Evolutionary conservation across 2,113 vertebrate genomes (phyloP), one percentile per base, ranked within the genome.

Genomic region (Tragelaphus strepsiceros): DNA sequence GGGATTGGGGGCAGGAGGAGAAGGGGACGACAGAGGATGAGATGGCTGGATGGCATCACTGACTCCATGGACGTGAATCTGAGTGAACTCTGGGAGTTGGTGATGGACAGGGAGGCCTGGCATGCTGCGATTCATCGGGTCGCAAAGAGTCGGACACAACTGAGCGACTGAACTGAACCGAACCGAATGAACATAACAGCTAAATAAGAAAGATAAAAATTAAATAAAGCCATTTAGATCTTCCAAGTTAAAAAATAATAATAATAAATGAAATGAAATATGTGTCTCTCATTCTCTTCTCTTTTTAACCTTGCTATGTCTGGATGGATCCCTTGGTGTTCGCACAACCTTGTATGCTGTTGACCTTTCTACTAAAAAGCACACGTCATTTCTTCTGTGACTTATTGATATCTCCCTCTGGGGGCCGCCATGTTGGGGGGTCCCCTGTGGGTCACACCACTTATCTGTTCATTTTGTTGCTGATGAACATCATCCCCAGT

Each of bases 301-400:
- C 4, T 2, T 26, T 61, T 35, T 35, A 16, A 6, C 28, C 32
- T 26, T 0, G 21, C 17, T 5, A 0, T 0, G 0, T 28, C 61
- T 21, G 2, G 3, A 12, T 15, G 51, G 21, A 28, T 12, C 21
- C 21, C 46, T 43, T 19, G 0, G 0, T 53, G 39, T 53, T 21
- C 0, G 1, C 0, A 13, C 3, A n/a, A 51, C 5, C n/a, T 30
- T 49, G 49, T 5, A 4, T 12, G 15, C 24, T 35, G 15, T 4
- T 11, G 49, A 62, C 13, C 59, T 51, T 78, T 35, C 46, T 26
- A 2, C 21, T 56, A 39, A 30, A 35, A n/a, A 53, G 24, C 2
- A 6, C 0, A 4, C 0, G n/a, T 51, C 22, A 15, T 32, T 35
- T 88, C 17, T 46, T 59, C 54, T 46, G n/a, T 15, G 5, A 15